Evolutionary conservation across 2,888 invertebrate species (phyloP), one percentile per base, ranked within the genome.

Genomic region (Polymixis lichenea): DNA sequence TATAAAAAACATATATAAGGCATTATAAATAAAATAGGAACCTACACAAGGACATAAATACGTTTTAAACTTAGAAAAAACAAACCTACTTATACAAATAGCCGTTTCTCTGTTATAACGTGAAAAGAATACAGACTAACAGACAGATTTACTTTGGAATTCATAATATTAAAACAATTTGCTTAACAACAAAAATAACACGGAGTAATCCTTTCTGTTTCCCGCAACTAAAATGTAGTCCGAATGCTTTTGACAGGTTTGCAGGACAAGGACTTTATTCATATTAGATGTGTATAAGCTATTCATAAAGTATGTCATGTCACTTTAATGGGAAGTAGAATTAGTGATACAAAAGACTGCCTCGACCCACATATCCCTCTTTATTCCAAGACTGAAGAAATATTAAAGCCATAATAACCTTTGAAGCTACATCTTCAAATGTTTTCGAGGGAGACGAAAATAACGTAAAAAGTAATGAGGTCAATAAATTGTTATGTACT

Each of bases 381-480:
- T 53, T 75, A 64, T 64, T 38, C 15, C 8, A 60, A 72, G 25
- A 69, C 56, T 70, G 28, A 81, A 81, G 55, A 74, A 81, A 80
- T 81, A 74, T 79, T 79, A 65, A 75, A 74, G 69, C 69, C 25
- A n/a, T 67, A 78, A 78, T 78, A 75, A 62, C 74, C 81, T 87
- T 88, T 80, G 79, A 86, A 82, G 79, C 72, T 71, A 82, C 65
- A 80, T 83, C 79, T 82, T 73, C 67, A 87, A 78, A 77, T 75
- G 72, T 77, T 80, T 77, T 62, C 43, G 60, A 77, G 71, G 61
- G 53, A 74, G 65, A 86, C 74, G 70, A 84, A 79, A 84, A 83
- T 84, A 77, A 79, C 74, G 76, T 86, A 85, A 86, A 78, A 84
- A 83, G 83, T 89, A 89, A 89, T 80, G 85, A 87, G 77, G 80